Percentiles rank a stretch among this genome's conserved stretches.
Conservation (phyloP, 1,140 invertebrate genomes). For the Sarcophaga bullata region DNA sequence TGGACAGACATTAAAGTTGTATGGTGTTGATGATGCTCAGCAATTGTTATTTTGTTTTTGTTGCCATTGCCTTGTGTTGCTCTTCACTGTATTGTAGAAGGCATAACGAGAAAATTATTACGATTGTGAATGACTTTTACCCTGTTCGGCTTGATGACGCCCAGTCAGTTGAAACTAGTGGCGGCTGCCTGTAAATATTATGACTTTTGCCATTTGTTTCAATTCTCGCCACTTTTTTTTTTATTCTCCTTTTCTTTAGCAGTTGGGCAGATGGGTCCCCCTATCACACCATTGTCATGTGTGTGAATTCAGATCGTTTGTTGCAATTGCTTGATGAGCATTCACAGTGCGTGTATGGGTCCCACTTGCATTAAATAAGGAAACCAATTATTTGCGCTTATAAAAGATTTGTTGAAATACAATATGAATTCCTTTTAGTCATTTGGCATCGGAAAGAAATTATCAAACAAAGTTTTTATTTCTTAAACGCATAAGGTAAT, state of each 20-base stretch:
- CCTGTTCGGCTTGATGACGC: background rate
- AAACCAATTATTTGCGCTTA: slow-evolving; percentile 66
- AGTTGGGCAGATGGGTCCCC: background rate
- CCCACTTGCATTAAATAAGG: slow-evolving; percentile 65
- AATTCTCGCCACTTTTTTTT: slow-evolving; percentile 36
- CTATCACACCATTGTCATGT: background rate
- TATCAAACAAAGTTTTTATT: too few relatives aligned
- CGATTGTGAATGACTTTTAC: slow-evolving; percentile 6
- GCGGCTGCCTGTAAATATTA: slow-evolving; percentile 2
- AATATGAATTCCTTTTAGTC: too few relatives aligned
- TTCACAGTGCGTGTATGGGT: background rate
- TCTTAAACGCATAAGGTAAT: too few relatives aligned
- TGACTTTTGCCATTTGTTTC: slow-evolving; percentile 30
- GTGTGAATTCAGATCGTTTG: background rate
- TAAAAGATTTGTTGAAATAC: slow-evolving; percentile 44
- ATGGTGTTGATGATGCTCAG: slow-evolving; percentile 44
- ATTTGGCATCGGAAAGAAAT: too few relatives aligned
- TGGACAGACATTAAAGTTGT: slow-evolving; percentile 45
- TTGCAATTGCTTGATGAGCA: background rate
- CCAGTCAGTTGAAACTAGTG: background rate
- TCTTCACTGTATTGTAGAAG: background rate
- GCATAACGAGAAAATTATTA: slow-evolving; percentile 34
- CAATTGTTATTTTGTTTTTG: background rate
- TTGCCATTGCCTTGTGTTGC: background rate
- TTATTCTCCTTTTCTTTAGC: slow-evolving; percentile 25